Evolutionary conservation across 2,113 vertebrate genomes (phyloP), one percentile per base, ranked within the genome.

Genomic region (Pituophis catenifer): DNA sequence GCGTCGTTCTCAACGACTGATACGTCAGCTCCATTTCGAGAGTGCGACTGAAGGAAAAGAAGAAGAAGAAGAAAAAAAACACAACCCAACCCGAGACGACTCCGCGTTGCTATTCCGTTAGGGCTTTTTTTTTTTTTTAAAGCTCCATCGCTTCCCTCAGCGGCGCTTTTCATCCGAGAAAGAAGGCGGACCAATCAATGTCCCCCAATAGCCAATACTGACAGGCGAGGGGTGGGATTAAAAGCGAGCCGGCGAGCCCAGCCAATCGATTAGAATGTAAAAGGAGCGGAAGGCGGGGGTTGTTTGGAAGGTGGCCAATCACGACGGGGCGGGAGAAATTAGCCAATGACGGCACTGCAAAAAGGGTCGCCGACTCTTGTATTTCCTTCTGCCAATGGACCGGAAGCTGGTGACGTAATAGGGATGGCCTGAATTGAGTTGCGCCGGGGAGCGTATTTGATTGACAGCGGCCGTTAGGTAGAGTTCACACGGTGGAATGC

Each of bases 11-110:
- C 54, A 99, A 97, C 0, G 97, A 95, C n/a, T 98, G 97, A 93
- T 98, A 98, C 3, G 97, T 98, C 1, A 98, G 93, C 21, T 98
- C 98, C 98, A 98, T 98, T 5, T 48, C 2, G 21, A 58, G 1
- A 5, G 57, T 1, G 21, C 8, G 55, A 29, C 33, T 26, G 26
- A 62, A 62, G 59, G 59, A 10, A 26, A 24, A 5, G 17, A 5
- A 15, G 1, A 6, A 5, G 86, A 38, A 38, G 2, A 44, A 44
- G n/a, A 44, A 10, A 8, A 0, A 0, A 1, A 0, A 50, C 12
- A 55, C 12, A 5, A 15, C 6, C 38, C 3, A 6, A 3, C 19
- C 23, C 17, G 29, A 53, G 8, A 26, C 50, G 21, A 1, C 1
- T 19, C 11, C 8, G 4, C 17, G 4, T 91, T 8, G 33, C 19